Percentiles rank a stretch among this genome's conserved stretches.
These are phyloP conservation scores for Poeciliopsis turneri DNA, from an alignment of 2,797 vertebrate genomes.

Conservation along the genomic window DNA sequence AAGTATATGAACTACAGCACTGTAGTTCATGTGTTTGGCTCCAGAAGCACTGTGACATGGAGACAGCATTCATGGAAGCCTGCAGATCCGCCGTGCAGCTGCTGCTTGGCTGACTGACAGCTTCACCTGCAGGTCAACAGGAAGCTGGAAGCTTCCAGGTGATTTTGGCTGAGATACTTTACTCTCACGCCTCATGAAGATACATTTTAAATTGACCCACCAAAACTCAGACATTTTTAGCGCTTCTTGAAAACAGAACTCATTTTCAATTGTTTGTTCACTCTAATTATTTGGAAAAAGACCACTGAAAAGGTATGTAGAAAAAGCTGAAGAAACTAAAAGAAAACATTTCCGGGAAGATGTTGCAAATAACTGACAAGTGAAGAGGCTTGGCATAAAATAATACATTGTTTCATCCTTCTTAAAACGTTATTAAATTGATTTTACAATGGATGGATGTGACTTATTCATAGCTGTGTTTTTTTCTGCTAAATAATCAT, in stretches of 20 bases:
- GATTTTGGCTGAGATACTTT: not conserved
- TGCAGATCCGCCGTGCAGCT: not conserved
- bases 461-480: not conserved
- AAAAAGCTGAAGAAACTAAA: not conserved
- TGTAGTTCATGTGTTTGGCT: no score
- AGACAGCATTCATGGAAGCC: not conserved
- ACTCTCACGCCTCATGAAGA: not conserved
- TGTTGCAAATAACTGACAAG: not conserved
- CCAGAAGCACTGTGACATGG: not conserved
- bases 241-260: not conserved
- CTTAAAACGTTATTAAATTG: no score
- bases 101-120: not conserved
- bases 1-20: not conserved
- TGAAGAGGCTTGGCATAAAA: not conserved
- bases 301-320: not conserved
- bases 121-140: not conserved
- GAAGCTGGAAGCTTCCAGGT: not conserved
- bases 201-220: not conserved
- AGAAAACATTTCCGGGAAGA: not conserved
- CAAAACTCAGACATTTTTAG: not conserved
- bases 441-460: not conserved
- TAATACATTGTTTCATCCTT: no score
- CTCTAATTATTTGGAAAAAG: not conserved
- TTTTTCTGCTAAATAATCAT: not conserved
- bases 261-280: not conserved